Conservation (phyloP, 1,140 invertebrate species). For the Cataglyphis hispanica region DNA sequence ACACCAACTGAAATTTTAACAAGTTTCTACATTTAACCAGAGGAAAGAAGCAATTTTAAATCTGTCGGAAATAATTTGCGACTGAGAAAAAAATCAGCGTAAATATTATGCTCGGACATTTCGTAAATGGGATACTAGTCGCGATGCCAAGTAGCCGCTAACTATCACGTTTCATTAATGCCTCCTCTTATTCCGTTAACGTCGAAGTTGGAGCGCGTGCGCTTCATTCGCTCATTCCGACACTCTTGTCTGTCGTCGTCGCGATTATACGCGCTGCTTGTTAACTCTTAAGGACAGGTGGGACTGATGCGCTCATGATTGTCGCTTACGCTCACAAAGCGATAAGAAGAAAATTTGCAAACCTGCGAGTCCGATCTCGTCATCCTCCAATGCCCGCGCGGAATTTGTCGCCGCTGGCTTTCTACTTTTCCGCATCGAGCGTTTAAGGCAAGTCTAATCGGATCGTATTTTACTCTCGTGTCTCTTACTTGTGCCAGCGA, state of each 20-base stretch:
- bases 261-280: slow-evolving; percentile 52
- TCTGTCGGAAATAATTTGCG: background rate
- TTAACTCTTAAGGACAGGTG: slow-evolving; percentile 59
- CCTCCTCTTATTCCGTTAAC: slow-evolving; percentile 45
- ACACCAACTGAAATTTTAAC: background rate
- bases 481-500: slow-evolving; percentile 4
- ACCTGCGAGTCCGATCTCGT: slow-evolving; percentile 48
- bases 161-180: slow-evolving; percentile 49
- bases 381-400: slow-evolving; percentile 47
- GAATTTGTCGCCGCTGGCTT: slow-evolving; percentile 61
- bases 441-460: slow-evolving; percentile 50
- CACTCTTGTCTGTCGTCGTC: slow-evolving; percentile 33
- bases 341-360: slow-evolving; percentile 64
- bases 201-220: slow-evolving; percentile 12
- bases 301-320: slow-evolving; percentile 40
- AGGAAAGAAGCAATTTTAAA: background rate
- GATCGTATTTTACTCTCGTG: slow-evolving; percentile 42
- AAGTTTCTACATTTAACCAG: no score
- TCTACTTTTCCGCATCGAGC: slow-evolving; percentile 50
- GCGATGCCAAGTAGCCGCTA: slow-evolving; percentile 5
- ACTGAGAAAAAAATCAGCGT: background rate
- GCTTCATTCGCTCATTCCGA: slow-evolving; percentile 10
- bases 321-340: slow-evolving; percentile 33
- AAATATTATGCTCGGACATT: background rate
- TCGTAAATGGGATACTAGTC: background rate